Evolutionary conservation across 2,113 vertebrate genomes (phyloP).

Genomic region (Calyptommatus sinebrachiatus): DNA sequence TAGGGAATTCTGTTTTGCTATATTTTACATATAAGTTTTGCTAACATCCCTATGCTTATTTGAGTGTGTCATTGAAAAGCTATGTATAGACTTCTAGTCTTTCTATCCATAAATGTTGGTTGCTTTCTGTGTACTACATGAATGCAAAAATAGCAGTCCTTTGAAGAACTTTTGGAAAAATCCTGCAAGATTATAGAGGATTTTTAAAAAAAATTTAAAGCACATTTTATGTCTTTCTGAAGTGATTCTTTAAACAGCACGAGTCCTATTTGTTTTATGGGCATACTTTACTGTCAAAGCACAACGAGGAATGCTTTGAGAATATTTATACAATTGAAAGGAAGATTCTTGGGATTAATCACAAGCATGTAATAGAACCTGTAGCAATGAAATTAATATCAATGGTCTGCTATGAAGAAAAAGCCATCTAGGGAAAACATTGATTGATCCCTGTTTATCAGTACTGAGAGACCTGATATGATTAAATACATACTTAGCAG

Average conservation of each 20-base stretch:
- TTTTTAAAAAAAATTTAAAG: neutral
- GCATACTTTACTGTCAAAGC: neutral
- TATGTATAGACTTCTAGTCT: neutral
- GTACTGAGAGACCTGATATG: slow-evolving; percentile 45
- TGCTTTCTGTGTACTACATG: neutral
- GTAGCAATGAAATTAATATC: slow-evolving; percentile 36
- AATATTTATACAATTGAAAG: slow-evolving; percentile 43
- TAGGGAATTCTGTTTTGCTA: too few species aligned
- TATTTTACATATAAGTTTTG: too few species aligned
- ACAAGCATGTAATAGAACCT: slow-evolving; percentile 31
- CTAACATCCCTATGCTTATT: neutral
- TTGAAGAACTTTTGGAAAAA: neutral
- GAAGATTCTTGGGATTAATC: slow-evolving; percentile 44
- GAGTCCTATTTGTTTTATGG: neutral
- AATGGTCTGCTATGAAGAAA: slow-evolving; percentile 40
- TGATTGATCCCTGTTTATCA: slow-evolving; percentile 38
- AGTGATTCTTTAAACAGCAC: neutral
- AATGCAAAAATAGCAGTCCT: neutral
- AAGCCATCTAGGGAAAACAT: slow-evolving; percentile 42
- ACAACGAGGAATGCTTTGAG: neutral
- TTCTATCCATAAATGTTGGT: neutral
- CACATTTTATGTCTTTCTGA: neutral
- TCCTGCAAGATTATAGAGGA: slow-evolving; percentile 25
- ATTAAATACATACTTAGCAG: neutral
- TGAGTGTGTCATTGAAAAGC: too few species aligned